A percentile compares a stretch with the other conserved stretches of the same genome.
These are phyloP conservation scores for Okamejei kenojei DNA, from an alignment of 2,797 vertebrate genomes.

Conservation along the genomic window DNA sequence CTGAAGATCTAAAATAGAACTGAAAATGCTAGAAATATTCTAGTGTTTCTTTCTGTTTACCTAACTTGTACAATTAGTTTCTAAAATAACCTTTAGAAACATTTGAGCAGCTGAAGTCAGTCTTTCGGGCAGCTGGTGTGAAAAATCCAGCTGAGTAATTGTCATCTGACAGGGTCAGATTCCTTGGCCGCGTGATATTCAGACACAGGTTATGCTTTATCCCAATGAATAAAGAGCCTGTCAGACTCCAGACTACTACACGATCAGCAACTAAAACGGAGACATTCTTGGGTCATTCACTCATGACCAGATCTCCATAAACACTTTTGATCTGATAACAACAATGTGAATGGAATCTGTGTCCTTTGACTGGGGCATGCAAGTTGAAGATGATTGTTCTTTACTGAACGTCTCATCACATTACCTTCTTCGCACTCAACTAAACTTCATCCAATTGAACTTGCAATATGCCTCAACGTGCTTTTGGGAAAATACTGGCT, in stretches of 20 bases:
- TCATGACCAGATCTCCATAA: neutral
- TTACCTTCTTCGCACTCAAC: neutral
- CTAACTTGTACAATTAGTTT: neutral
- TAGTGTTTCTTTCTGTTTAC: neutral
- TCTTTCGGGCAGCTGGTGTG: neutral
- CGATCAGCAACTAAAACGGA: neutral
- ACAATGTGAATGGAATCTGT: neutral
- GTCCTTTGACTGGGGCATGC: neutral
- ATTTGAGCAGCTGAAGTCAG: neutral
- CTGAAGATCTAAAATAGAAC: too few species aligned
- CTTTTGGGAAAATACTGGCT: neutral
- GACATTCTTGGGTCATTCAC: neutral
- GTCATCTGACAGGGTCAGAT: neutral
- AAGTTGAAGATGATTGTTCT: neutral
- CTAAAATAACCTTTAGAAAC: neutral
- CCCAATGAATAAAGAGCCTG: neutral
- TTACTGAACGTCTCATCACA: neutral
- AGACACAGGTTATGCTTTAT: neutral
- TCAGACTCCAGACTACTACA: neutral
- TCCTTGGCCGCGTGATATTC: neutral
- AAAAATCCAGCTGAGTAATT: neutral
- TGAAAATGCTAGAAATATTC: neutral
- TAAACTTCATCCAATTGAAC: slow-evolving; percentile 19
- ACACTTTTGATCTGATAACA: neutral
- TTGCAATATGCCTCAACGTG: neutral